phyloP scores from a whole-genome alignment of 2,113 vertebrate genomes.

The Osmerus eperlanus region DNA sequence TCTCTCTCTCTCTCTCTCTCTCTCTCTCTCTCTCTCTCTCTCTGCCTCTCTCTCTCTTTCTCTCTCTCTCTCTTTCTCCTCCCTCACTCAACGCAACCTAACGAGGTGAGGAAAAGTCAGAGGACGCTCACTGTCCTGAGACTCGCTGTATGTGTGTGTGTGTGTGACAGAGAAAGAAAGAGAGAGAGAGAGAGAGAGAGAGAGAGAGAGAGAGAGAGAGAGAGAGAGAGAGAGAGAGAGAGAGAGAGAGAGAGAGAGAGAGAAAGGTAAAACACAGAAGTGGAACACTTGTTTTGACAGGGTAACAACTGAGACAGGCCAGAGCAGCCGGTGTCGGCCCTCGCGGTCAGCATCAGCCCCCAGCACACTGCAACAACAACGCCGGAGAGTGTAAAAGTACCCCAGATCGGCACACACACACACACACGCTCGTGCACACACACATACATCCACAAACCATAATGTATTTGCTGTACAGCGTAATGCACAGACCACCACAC shows the following conservation, averaged over 20 bases:
- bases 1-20: background rate
- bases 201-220: too few relatives aligned
- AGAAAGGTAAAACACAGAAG: constrained; percentile 48
- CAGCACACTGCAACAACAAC: constrained; percentile 24
- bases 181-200: too few relatives aligned
- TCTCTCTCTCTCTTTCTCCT: background rate
- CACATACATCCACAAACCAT: background rate
- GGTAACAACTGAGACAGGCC: constrained; percentile 65
- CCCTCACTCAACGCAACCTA: constrained; percentile 37
- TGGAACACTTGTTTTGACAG: constrained; percentile 65
- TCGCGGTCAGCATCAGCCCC: background rate
- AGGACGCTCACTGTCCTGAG: constrained; percentile 25
- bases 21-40: constrained; percentile 6
- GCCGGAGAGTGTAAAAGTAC: constrained; percentile 9
- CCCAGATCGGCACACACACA: constrained; percentile 8
- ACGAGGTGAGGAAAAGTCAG: constrained; percentile 59
- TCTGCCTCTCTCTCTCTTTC: background rate
- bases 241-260: too few relatives aligned
- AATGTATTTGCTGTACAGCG: background rate
- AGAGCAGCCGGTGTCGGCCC: constrained; percentile 43
- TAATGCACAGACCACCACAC: constrained; percentile 15
- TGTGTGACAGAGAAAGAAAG: constrained; percentile 5
- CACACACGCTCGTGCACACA: background rate
- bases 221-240: too few relatives aligned
- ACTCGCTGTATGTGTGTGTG: constrained; percentile 7